Evolutionary conservation across 2,888 invertebrate genomes (phyloP).

Genomic region (Melolontha melolontha): DNA sequence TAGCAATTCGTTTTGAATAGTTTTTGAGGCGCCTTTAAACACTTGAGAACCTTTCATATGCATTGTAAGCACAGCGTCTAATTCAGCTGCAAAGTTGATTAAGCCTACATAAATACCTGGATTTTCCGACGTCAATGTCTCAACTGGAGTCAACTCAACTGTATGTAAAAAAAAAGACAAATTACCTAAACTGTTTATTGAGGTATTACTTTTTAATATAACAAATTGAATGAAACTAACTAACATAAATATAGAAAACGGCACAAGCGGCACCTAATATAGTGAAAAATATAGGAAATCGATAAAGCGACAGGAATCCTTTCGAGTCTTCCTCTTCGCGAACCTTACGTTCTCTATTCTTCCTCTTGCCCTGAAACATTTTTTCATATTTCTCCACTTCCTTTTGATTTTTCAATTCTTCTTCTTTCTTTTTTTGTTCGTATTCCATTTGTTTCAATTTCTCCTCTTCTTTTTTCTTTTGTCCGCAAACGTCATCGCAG

Average conservation of each 20-base stretch:
- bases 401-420: slow-evolving; percentile 76
- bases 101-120: no score
- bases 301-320: slow-evolving; percentile 64
- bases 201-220: not conserved
- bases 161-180: no score
- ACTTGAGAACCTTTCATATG: no score
- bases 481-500: slow-evolving; percentile 76
- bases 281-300: slow-evolving; percentile 59
- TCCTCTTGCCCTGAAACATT: slow-evolving; percentile 77
- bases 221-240: slow-evolving; percentile 17
- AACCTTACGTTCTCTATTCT: slow-evolving; percentile 66
- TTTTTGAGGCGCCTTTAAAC: no score
- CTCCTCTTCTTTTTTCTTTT: slow-evolving; percentile 69
- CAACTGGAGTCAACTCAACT: no score
- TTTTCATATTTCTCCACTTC: slow-evolving; percentile 84
- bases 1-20: no score
- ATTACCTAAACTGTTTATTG: slow-evolving; percentile 4
- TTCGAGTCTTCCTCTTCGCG: slow-evolving; percentile 58
- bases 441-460: slow-evolving; percentile 69
- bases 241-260: slow-evolving; percentile 31
- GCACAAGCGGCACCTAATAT: slow-evolving; percentile 32
- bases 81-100: no score
- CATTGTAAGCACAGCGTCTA: no score
- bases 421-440: slow-evolving; percentile 71
- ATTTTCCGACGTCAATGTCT: no score